These are phyloP conservation scores for Acanthochromis polyacanthus DNA, from an alignment of 2,113 vertebrate genomes.

Conservation along the genomic window DNA sequence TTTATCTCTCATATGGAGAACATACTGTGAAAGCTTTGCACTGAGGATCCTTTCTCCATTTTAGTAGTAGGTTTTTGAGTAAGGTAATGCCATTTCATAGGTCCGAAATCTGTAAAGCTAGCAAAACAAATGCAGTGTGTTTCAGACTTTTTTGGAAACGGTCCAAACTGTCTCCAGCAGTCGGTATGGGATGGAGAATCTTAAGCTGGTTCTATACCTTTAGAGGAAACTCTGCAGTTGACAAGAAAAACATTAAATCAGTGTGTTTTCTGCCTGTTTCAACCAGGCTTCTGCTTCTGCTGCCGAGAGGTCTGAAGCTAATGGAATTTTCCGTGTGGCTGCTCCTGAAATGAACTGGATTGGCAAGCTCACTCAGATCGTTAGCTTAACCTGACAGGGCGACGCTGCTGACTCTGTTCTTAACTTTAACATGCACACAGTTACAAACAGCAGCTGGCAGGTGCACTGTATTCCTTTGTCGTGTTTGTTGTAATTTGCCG, in stretches of 20 bases:
- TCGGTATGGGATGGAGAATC: too few species aligned
- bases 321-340: slow-evolving; percentile 43
- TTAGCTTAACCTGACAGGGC: not conserved
- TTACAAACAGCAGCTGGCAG: slow-evolving; percentile 1
- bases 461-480: not conserved
- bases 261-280: slow-evolving; percentile 12
- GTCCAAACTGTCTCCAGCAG: too few species aligned
- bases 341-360: slow-evolving; percentile 39
- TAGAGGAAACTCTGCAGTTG: not conserved
- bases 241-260: not conserved
- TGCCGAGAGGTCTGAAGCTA: slow-evolving; percentile 17
- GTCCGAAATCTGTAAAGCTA: too few species aligned
- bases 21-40: too few species aligned
- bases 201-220: too few species aligned
- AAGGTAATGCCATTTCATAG: too few species aligned
- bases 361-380: slow-evolving; percentile 24
- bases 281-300: not conserved
- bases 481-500: not conserved
- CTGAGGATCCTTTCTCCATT: too few species aligned
- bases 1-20: too few species aligned
- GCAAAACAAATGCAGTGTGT: too few species aligned
- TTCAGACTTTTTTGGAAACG: too few species aligned
- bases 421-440: not conserved
- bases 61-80: too few species aligned
- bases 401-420: not conserved